phyloP scores from a whole-genome alignment of 1,140 invertebrate genomes.

The Daktulosphaira vitifoliae region DNA sequence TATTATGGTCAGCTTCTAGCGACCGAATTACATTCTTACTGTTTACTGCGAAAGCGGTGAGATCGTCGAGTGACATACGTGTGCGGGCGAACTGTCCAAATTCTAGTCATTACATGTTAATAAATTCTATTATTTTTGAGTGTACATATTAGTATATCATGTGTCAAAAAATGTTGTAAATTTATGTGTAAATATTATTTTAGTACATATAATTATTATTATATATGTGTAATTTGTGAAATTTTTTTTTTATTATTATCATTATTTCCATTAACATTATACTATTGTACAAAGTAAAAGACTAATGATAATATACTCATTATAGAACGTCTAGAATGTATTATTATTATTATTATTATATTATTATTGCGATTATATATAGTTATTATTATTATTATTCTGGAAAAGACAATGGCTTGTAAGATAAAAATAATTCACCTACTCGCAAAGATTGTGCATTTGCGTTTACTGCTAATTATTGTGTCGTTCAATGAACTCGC shows the following conservation, averaged over 20 bases:
- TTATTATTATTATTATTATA: not conserved
- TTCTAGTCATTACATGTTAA: constrained; percentile 23
- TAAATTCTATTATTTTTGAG: not conserved
- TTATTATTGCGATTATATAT: no score
- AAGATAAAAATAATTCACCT: no score
- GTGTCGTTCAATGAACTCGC: no score
- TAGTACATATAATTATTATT: not conserved
- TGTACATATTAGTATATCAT: not conserved
- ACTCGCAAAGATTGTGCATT: no score
- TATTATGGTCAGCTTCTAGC: no score
- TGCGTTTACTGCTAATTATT: no score
- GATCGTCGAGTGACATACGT: no score
- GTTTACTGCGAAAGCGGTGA: no score
- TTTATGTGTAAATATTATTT: constrained; percentile 5
- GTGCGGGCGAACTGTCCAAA: constrained; percentile 5
- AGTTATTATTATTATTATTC: no score
- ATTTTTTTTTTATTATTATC: constrained; percentile 15
- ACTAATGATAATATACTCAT: constrained; percentile 22
- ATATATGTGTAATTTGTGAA: not conserved
- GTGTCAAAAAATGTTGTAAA: constrained; percentile 2
- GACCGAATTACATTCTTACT: no score
- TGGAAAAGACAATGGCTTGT: no score
- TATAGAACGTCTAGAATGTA: not conserved
- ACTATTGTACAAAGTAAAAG: constrained; percentile 20
- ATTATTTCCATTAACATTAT: not conserved